Base-by-base conservation (phyloP, 2,113 vertebrate species). In the Alexandromys fortis region DNA sequence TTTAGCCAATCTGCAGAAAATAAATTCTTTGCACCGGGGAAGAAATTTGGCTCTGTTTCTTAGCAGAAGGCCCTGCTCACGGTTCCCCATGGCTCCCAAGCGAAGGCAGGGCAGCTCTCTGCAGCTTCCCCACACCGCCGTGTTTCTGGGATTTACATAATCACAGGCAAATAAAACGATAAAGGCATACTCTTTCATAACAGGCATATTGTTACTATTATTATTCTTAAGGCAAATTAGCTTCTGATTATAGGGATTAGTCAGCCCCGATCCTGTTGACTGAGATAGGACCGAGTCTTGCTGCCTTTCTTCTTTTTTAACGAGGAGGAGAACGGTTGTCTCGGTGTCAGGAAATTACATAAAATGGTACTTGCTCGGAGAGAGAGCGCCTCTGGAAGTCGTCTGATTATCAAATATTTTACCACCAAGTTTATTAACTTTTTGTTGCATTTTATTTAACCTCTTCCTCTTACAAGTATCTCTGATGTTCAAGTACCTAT, bases 211-310 rank as follows among this genome's bases (percentile, higher is more conserved):
- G 97, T 90, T 95, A 75, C 97, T 96, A 96, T 97, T 97, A 97
- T 96, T 97, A 93, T 76, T 97, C 97, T 89, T 90, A 52, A 93
- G 94, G 95, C 97, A 95, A 95, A 97, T 97, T 92, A 95, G 97
- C 92, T 97, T 86, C 96, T 97, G 97, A 96, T 97, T 97, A 93
- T 86, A 97, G 93, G 95, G 90, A 96, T 96, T 91, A 94, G 95
- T 96, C 96, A 96, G 97, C 95, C 94, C 81, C 2, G 95, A 70
- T 86, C 86, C 97, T 95, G 96, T 86, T 95, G 97, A 63, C 90
- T 90, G 93, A 96, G 97, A 94, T 91, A 73, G 93, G 83, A 58
- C 91, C 77, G 76, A 55, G 78, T 96, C 97, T 96, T 97, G 88
- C 91, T 68, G 95, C 96, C 81, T 96, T 97, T 97, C 96, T 97